Evolutionary conservation across 2,888 invertebrate genomes (phyloP).

Genomic region (Yponomeuta plumbellus): DNA sequence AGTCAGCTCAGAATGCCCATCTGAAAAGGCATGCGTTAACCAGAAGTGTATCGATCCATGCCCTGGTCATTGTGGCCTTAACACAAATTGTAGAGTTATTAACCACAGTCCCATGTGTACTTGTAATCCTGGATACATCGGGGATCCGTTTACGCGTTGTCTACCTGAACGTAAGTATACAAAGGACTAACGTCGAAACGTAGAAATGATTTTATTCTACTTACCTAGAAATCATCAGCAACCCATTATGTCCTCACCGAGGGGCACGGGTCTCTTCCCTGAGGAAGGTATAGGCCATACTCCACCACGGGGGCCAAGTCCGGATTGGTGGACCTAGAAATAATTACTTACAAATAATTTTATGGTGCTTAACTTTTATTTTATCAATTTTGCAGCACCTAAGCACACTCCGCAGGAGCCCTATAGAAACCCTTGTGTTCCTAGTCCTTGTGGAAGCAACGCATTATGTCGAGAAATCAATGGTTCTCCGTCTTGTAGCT

Average conservation of each 20-base stretch:
- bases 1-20: conserved; percentile 84
- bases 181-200: neutral
- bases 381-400: conserved; percentile 36
- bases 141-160: conserved; percentile 83
- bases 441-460: conserved; percentile 82
- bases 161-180: conserved; percentile 64
- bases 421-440: conserved; percentile 79
- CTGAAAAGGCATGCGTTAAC: conserved; percentile 83
- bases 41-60: conserved; percentile 88
- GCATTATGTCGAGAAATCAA: conserved; percentile 79
- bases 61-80: conserved; percentile 81
- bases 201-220: no score
- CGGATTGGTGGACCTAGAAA: no score
- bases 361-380: neutral
- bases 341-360: no score
- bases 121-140: conserved; percentile 78
- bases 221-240: no score
- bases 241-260: no score
- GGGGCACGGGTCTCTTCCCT: no score
- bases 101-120: conserved; percentile 89
- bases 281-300: no score
- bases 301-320: no score
- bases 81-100: conserved; percentile 82
- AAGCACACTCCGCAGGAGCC: conserved; percentile 45
- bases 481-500: conserved; percentile 79